Evolutionary conservation across 2,797 vertebrate genomes (phyloP).

Genomic region (Cyclura pinguis): DNA sequence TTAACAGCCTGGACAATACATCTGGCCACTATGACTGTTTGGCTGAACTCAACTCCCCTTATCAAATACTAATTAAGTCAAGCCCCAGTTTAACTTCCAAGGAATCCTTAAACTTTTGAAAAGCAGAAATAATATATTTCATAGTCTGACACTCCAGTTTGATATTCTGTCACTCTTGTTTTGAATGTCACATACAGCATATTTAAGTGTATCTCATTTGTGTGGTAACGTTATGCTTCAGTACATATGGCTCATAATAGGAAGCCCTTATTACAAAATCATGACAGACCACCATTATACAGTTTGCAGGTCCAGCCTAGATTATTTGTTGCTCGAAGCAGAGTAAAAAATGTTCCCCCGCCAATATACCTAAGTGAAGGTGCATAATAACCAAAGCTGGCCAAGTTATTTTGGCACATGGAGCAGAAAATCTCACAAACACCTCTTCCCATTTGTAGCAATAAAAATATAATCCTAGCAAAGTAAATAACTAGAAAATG

Average conservation of each 20-base stretch:
- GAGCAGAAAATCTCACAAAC: background rate
- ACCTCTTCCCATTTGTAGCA: background rate
- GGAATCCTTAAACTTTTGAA: background rate
- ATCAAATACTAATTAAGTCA: background rate
- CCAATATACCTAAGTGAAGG: background rate
- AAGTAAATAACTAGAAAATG: background rate
- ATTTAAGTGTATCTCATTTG: background rate
- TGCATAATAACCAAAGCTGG: background rate
- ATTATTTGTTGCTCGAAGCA: background rate
- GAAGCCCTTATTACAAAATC: background rate
- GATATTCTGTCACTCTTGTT: background rate
- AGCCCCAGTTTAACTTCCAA: background rate
- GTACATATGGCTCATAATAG: background rate
- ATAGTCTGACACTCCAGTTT: background rate
- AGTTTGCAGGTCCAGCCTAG: background rate
- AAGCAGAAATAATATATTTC: background rate
- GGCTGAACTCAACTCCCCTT: background rate
- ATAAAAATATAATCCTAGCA: background rate
- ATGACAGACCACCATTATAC: background rate
- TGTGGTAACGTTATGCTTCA: background rate
- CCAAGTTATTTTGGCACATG: background rate
- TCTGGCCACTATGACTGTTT: background rate
- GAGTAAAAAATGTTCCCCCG: background rate
- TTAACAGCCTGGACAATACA: background rate
- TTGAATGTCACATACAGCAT: background rate